A percentile compares a stretch with the other conserved stretches of the same genome.
Evolutionary conservation across 2,888 invertebrate genomes (phyloP).

Genomic region (Lycocerus yunnanus): DNA sequence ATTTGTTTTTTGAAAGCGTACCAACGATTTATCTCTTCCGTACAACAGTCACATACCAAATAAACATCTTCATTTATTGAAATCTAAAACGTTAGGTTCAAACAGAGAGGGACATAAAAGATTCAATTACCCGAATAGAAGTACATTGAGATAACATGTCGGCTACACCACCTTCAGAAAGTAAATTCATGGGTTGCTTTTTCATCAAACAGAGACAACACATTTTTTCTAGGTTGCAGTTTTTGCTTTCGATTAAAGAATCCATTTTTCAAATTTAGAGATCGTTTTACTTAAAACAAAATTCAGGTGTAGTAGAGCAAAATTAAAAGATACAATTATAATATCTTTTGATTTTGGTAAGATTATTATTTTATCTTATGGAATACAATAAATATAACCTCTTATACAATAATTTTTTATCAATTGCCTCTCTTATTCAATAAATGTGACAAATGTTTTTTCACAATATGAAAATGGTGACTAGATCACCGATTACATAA

Average conservation of each 20-base stretch:
- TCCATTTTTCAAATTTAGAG: no score
- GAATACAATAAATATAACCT: no score
- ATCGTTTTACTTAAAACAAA: no score
- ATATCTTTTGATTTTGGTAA: no score
- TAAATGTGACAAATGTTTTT: no score
- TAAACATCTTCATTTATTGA: constrained; percentile 12
- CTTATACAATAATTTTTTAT: no score
- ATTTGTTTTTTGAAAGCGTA: constrained; percentile 27
- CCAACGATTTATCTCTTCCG: constrained; percentile 24
- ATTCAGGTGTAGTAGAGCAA: no score
- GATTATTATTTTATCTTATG: no score
- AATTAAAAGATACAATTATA: no score
- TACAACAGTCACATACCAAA: constrained; percentile 18
- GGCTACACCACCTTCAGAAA: constrained; percentile 35
- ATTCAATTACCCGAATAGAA: constrained; percentile 34
- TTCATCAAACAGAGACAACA: constrained; percentile 37
- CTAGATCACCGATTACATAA: no score
- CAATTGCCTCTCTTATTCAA: no score
- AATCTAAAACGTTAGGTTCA: constrained; percentile 1
- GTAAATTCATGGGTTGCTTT: constrained; percentile 34
- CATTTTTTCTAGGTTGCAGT: constrained; percentile 36
- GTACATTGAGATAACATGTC: constrained; percentile 39
- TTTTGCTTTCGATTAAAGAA: constrained; percentile 28
- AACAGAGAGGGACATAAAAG: background rate
- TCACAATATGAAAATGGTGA: no score